Conservation (phyloP, 1,140 invertebrate species). For the Platyura marginata region DNA sequence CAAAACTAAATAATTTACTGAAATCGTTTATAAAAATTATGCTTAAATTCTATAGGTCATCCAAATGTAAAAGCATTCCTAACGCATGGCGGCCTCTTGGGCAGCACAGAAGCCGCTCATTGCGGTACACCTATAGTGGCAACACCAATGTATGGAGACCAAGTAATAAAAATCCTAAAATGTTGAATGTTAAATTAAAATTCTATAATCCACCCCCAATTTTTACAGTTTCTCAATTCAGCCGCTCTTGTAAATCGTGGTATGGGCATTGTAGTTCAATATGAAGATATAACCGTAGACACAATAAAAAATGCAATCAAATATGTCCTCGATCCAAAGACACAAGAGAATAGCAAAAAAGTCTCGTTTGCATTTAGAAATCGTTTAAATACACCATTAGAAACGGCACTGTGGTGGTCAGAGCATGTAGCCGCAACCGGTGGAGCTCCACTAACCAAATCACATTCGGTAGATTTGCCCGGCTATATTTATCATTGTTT, state of each 20-base stretch:
- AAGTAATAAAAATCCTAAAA: slow-evolving; percentile 29
- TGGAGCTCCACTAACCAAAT: slow-evolving; percentile 23
- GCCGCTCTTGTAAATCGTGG: slow-evolving; percentile 36
- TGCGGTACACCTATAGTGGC: slow-evolving; percentile 55
- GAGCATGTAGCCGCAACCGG: slow-evolving; percentile 27
- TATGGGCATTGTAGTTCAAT: slow-evolving; percentile 33
- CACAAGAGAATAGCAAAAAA: slow-evolving; percentile 14
- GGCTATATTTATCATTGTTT: slow-evolving; percentile 17
- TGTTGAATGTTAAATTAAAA: slow-evolving; percentile 22
- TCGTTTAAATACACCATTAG: slow-evolving; percentile 14
- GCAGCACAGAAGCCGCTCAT: slow-evolving; percentile 51
- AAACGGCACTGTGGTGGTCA: slow-evolving; percentile 26
- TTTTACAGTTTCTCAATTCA: slow-evolving; percentile 29
- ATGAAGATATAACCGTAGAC: slow-evolving; percentile 35
- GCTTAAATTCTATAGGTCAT: slow-evolving; percentile 36
- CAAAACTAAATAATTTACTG: too few species aligned
- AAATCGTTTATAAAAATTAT: too few species aligned
- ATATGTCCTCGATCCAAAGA: slow-evolving; percentile 22
- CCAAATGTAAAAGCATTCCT: slow-evolving; percentile 45
- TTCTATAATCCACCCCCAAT: not conserved
- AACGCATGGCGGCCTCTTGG: slow-evolving; percentile 52
- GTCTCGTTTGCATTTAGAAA: slow-evolving; percentile 18
- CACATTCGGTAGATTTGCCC: slow-evolving; percentile 14
- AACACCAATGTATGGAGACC: slow-evolving; percentile 51
- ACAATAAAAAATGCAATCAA: slow-evolving; percentile 29